Percentiles rank a stretch among this genome's conserved stretches.
Conservation (phyloP, 30 jellyfish, hydroid and myxozoan genomes). For the Pelagia noctiluca region DNA sequence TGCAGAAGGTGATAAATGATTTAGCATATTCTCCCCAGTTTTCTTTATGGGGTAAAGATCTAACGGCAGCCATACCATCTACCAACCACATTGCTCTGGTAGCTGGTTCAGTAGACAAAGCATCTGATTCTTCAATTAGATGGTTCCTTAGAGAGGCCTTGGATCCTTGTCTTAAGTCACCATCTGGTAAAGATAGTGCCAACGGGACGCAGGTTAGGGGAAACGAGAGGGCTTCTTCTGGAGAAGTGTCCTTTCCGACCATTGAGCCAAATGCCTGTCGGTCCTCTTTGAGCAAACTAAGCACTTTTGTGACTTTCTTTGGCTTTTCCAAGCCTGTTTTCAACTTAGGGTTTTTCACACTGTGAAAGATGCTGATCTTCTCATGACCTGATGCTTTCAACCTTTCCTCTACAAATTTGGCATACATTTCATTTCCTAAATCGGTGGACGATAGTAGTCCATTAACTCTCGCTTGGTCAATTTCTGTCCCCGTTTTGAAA, state of each 20-base stretch:
- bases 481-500: conserved; percentile 63
- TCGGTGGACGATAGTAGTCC: conserved; percentile 40
- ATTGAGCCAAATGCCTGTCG: conserved; percentile 67
- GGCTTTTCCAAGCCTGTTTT: conserved; percentile 62
- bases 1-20: conserved; percentile 29
- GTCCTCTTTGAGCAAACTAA: conserved; percentile 63
- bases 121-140: conserved; percentile 50
- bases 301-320: conserved; percentile 25
- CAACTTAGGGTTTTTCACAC: conserved; percentile 19
- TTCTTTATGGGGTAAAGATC: conserved; percentile 52
- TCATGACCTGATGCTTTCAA: conserved; percentile 14
- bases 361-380: conserved; percentile 28
- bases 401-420: conserved; percentile 28
- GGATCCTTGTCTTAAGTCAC: conserved; percentile 49
- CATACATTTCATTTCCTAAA: conserved; percentile 32
- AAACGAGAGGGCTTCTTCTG: conserved; percentile 65
- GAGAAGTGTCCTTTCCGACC: conserved; percentile 65
- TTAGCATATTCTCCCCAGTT: conserved; percentile 56
- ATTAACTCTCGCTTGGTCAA: conserved; percentile 32
- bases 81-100: conserved; percentile 54
- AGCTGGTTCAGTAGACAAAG: conserved; percentile 52
- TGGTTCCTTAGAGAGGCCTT: conserved; percentile 51
- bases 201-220: conserved; percentile 54
- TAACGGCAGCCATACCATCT: conserved; percentile 64
- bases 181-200: conserved; percentile 50